phyloP scores from a whole-genome alignment of 2,888 invertebrate species.

The Andrena bucephala region DNA sequence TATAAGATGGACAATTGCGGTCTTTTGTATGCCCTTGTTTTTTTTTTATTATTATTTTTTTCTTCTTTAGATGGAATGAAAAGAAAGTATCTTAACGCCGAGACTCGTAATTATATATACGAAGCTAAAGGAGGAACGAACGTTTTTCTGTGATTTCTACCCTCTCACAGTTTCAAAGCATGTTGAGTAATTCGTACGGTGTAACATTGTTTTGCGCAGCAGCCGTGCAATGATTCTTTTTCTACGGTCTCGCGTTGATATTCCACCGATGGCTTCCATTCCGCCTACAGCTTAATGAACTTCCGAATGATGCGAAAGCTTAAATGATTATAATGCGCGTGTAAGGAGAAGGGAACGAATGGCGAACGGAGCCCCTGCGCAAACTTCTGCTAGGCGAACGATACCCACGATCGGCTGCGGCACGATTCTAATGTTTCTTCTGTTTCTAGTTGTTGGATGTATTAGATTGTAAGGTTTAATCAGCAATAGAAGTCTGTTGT shows the following conservation, averaged over 20 bases:
- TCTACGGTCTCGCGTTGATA: constrained; percentile 35
- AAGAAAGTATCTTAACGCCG: constrained; percentile 19
- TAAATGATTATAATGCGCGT: neutral
- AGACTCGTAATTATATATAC: neutral
- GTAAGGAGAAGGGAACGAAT: neutral
- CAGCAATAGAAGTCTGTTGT: constrained; percentile 74
- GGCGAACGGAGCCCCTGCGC: neutral
- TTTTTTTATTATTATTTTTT: constrained; percentile 11
- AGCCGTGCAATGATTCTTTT: constrained; percentile 51
- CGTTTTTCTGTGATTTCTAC: constrained; percentile 72
- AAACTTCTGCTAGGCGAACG: constrained; percentile 9
- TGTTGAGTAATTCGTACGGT: constrained; percentile 67
- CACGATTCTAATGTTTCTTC: constrained; percentile 74
- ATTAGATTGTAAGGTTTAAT: constrained; percentile 73
- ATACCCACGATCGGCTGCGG: constrained; percentile 64
- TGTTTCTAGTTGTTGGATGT: constrained; percentile 79
- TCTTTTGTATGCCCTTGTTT: constrained; percentile 28
- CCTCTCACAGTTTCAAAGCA: constrained; percentile 65
- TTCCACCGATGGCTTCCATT: constrained; percentile 52
- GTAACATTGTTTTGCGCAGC: constrained; percentile 74
- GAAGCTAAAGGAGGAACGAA: constrained; percentile 24
- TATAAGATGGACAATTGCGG: constrained; percentile 27
- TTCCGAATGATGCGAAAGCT: neutral
- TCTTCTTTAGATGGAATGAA: neutral
- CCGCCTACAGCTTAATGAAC: neutral